A percentile compares a stretch with the other conserved stretches of the same genome.
Conservation (phyloP, 53 echinoderm and acorn worm genomes). For the Apostichopus leukothele region DNA sequence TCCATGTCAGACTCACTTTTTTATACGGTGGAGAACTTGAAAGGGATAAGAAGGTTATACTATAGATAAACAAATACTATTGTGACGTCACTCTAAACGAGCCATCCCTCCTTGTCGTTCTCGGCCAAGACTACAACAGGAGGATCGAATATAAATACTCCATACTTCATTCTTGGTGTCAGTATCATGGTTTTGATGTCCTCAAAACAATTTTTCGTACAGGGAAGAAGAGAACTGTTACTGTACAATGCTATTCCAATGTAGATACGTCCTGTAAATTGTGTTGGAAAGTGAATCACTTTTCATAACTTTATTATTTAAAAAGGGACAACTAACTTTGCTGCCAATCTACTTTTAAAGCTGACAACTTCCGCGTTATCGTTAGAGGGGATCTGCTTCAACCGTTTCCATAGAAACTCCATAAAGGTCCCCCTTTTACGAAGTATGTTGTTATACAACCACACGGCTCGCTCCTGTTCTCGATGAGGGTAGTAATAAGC, state of each 20-base stretch:
- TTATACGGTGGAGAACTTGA: too few species aligned
- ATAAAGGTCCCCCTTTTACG: conserved; percentile 73
- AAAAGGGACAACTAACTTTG: conserved; percentile 56
- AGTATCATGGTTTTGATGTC: too few species aligned
- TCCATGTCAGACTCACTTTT: too few species aligned
- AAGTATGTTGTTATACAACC: conserved; percentile 83
- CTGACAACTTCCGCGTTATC: conserved; percentile 52
- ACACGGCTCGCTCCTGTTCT: conserved; percentile 71
- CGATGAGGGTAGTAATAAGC: conserved; percentile 84
- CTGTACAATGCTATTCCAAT: too few species aligned
- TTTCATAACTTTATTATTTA: neutral
- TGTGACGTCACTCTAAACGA: neutral
- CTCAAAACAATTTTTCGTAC: too few species aligned
- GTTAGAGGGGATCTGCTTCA: conserved; percentile 44
- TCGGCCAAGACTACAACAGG: neutral
- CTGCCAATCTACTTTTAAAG: conserved; percentile 68
- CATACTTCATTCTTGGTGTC: too few species aligned
- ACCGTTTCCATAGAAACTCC: conserved; percentile 58
- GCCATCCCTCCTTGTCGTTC: neutral
- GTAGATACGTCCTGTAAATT: neutral
- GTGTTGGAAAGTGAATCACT: neutral
- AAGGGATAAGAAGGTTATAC: too few species aligned
- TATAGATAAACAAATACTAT: neutral
- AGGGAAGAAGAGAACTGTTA: too few species aligned
- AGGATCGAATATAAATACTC: neutral